Evolutionary conservation across 2,797 vertebrate genomes (phyloP).

Genomic region (Microctenopoma steveboyesi): DNA sequence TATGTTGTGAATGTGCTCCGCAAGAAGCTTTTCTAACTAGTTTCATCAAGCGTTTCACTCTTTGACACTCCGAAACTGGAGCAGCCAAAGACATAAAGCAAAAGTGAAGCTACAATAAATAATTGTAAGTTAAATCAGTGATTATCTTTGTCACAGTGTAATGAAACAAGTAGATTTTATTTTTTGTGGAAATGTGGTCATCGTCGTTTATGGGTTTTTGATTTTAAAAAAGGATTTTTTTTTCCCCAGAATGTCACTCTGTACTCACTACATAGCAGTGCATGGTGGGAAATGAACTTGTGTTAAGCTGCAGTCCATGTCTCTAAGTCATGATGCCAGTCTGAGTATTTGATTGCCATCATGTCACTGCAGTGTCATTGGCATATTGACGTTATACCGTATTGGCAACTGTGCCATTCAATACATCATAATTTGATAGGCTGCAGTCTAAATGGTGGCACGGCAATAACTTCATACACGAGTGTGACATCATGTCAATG

Average conservation of each 20-base stretch:
- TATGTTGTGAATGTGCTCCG: conserved; percentile 46
- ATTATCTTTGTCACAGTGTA: conserved; percentile 20
- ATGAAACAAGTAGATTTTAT: neutral
- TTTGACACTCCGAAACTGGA: conserved; percentile 43
- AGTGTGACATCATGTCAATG: conserved; percentile 1
- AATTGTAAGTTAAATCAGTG: conserved; percentile 8
- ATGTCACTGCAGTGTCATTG: conserved; percentile 13
- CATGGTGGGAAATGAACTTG: neutral
- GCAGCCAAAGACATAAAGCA: conserved; percentile 21
- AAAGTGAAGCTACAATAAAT: conserved; percentile 11
- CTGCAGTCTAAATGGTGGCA: neutral
- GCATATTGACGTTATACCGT: neutral
- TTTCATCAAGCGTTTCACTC: conserved; percentile 38
- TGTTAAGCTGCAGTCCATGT: conserved; percentile 6
- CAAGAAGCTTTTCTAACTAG: conserved; percentile 33
- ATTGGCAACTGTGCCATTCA: neutral
- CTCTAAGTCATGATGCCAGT: conserved; percentile 13
- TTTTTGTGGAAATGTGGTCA: conserved; percentile 1
- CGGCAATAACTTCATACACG: neutral
- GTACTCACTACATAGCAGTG: neutral
- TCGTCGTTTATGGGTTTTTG: conserved; percentile 15
- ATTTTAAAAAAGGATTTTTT: neutral
- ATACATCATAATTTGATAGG: conserved; percentile 4
- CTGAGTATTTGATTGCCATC: conserved; percentile 3
- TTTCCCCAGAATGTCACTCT: neutral